Conservation (phyloP, 2,797 vertebrate species). For the Tachyglossus aculeatus region DNA sequence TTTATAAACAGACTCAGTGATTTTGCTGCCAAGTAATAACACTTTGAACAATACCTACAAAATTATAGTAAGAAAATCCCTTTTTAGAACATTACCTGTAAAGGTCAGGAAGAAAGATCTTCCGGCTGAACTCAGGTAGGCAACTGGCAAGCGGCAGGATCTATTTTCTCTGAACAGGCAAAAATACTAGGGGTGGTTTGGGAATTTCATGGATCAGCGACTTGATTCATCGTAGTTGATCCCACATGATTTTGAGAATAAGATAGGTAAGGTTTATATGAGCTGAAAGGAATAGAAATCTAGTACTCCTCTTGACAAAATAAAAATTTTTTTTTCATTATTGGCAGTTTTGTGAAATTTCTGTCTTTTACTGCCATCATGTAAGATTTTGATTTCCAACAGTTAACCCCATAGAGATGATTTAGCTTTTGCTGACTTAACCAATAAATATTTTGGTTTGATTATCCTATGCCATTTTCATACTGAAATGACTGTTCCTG, state of each 20-base stretch:
- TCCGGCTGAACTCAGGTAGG: no score
- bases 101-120: neutral
- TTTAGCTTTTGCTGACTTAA: no score
- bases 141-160: no score
- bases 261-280: neutral
- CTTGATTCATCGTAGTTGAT: neutral
- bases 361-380: no score
- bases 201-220: neutral
- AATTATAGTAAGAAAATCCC: neutral
- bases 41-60: neutral
- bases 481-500: no score
- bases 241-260: neutral
- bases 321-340: neutral
- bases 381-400: no score
- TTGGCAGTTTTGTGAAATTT: neutral
- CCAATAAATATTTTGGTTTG: no score
- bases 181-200: neutral
- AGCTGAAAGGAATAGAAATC: neutral
- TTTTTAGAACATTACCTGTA: neutral
- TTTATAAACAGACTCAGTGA: neutral
- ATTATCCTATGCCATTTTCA: no score
- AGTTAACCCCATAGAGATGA: no score
- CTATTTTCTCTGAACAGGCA: neutral
- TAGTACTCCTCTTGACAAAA: neutral
- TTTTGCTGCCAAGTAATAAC: neutral